Evolutionary conservation across 2,797 vertebrate species (phyloP).

Genomic region (Muscicapa striata): DNA sequence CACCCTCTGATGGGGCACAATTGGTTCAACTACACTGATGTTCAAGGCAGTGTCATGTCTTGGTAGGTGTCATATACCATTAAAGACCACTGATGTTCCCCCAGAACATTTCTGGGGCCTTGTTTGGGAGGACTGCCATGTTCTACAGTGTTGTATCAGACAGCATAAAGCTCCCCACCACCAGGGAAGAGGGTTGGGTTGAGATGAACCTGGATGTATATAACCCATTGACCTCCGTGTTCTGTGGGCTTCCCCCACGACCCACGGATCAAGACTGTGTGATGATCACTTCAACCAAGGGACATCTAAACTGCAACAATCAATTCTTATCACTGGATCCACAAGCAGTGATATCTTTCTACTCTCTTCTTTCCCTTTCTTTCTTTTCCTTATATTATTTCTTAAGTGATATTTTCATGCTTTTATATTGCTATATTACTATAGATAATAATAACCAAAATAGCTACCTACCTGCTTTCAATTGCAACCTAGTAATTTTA

Average conservation of each 20-base stretch:
- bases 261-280: fast-evolving
- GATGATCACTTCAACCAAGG: background rate
- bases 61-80: background rate
- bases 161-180: fast-evolving
- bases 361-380: background rate
- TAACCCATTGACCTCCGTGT: background rate
- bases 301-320: background rate
- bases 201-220: background rate
- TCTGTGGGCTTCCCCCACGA: background rate
- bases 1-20: background rate
- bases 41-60: background rate
- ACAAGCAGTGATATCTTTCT: fast-evolving
- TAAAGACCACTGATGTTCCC: background rate
- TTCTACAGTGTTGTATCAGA: background rate
- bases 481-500: background rate
- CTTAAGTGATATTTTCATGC: background rate
- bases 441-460: background rate
- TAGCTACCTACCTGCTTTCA: background rate
- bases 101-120: background rate
- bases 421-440: background rate
- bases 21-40: background rate
- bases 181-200: background rate
- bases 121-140: background rate
- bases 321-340: fast-evolving
- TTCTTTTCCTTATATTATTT: background rate